Base-by-base conservation (phyloP, 2,888 invertebrate species). In the Plutella xylostella region DNA sequence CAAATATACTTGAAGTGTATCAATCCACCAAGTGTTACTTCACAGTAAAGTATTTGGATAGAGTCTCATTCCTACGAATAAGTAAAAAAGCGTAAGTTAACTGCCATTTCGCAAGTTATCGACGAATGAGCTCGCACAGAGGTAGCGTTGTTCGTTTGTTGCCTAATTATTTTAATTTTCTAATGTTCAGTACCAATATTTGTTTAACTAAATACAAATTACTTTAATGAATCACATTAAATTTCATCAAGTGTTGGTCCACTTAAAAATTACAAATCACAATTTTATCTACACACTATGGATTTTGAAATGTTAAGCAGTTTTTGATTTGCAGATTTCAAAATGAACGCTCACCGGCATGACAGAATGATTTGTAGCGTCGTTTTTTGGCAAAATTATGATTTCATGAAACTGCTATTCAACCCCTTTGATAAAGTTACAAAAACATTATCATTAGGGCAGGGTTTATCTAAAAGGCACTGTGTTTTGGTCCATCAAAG, bases 1-100 rank as follows among this genome's bases (percentile, higher is more conserved):
- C 77, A 80, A 80, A 79, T 68, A 65, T 67, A 60, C 34, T 44
- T 35, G 38, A 45, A 31, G 17, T 17, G 38, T 17, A 31, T 34
- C 20, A 20, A 20, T 31, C 18, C 28, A 42, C 35, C 18, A 39
- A 28, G 48, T 53, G 57, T 49, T 55, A 48, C 51, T 50, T 48
- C 54, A 53, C 47, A 54, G 52, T 49, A 54, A 49, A 52, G 55
- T 49, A 55, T 55, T 45, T 39, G 46, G 48, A 47, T 48, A 50
- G 33, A 47, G 28, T 51, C 51, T 53, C 48, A 45, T 44, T 48
- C 20, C 20, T n/a, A n/a, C 11, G 37, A 12, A 30, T 30, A 30
- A 19, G 22, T 39, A 18, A 20, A 4, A 12, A 22, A 39, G 40
- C 12, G 15, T 11, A 15, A 15, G 15, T 14, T 15, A 33, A 33